phyloP scores from a whole-genome alignment of 2,797 vertebrate genomes.

The Arrhamphus sclerolepis region DNA sequence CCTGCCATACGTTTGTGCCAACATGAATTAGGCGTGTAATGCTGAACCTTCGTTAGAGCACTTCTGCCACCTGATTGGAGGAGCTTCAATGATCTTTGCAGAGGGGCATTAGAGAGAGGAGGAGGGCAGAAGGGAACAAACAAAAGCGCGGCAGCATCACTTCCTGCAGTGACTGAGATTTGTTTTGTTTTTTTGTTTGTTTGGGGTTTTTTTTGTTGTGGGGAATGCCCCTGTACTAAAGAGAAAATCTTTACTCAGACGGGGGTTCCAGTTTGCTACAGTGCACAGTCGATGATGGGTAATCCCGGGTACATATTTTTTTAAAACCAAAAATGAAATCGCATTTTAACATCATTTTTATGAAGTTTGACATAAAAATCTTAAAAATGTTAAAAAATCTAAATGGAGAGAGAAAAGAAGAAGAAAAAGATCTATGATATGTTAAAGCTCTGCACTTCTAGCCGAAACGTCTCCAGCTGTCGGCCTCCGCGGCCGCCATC shows the following conservation, averaged over 20 bases:
- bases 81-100: slow-evolving; percentile 70
- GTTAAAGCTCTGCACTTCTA: slow-evolving; percentile 82
- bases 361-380: slow-evolving; percentile 82
- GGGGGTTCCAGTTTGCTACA: slow-evolving; percentile 77
- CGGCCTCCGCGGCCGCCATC: slow-evolving; percentile 31
- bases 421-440: slow-evolving; percentile 72
- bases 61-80: slow-evolving; percentile 63
- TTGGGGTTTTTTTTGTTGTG: slow-evolving; percentile 43
- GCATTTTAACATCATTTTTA: slow-evolving; percentile 83
- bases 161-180: slow-evolving; percentile 62
- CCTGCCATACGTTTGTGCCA: slow-evolving; percentile 60
- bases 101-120: slow-evolving; percentile 58
- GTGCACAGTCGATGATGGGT: slow-evolving; percentile 82
- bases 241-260: slow-evolving; percentile 70
- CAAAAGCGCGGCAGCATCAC: slow-evolving; percentile 67
- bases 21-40: slow-evolving; percentile 62
- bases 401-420: slow-evolving; percentile 52
- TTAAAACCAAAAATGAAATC: slow-evolving; percentile 84
- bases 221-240: slow-evolving; percentile 58
- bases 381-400: slow-evolving; percentile 74
- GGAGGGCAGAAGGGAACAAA: slow-evolving; percentile 69
- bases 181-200: slow-evolving; percentile 37
- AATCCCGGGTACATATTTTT: slow-evolving; percentile 86
- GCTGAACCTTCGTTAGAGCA: slow-evolving; percentile 58
- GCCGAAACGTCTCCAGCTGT: slow-evolving; percentile 76